Evolutionary conservation across 2,113 vertebrate species (phyloP).

Genomic region (Laterallus jamaicensis): DNA sequence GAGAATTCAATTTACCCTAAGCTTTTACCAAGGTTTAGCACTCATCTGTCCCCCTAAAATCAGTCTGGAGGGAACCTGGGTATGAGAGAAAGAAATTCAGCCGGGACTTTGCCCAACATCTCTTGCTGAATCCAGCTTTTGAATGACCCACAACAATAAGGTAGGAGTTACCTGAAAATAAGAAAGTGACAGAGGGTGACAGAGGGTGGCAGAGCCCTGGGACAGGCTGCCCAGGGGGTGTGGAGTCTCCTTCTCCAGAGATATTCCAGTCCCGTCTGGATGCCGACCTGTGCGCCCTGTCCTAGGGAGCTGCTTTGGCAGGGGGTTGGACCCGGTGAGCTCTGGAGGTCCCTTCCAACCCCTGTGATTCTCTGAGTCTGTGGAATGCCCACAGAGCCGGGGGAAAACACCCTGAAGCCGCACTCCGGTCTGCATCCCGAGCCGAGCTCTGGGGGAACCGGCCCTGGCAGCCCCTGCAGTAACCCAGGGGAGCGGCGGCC

Average conservation of each 20-base stretch:
- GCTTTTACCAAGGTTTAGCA: background rate
- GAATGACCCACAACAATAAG: background rate
- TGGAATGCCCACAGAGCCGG: background rate
- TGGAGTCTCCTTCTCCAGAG: too few relatives aligned
- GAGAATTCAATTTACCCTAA: background rate
- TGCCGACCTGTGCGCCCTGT: too few relatives aligned
- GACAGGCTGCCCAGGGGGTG: too few relatives aligned
- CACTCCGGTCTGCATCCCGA: fast-evolving
- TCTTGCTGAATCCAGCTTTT: background rate
- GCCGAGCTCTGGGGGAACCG: fast-evolving
- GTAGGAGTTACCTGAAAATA: background rate
- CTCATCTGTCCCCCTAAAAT: background rate
- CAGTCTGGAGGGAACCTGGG: background rate
- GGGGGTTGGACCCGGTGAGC: too few relatives aligned
- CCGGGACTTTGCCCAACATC: background rate
- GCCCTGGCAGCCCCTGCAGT: fast-evolving
- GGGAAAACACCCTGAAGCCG: background rate
- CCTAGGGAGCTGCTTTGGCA: too few relatives aligned
- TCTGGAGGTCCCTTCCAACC: too few relatives aligned
- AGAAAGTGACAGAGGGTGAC: too few relatives aligned
- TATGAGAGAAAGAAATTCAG: background rate
- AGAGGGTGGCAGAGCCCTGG: too few relatives aligned
- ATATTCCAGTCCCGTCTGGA: too few relatives aligned
- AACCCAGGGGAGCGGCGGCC: fast-evolving
- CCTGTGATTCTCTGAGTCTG: too few relatives aligned